Base-by-base conservation (phyloP, 2,888 invertebrate species). In the Trachelus troglodyta region DNA sequence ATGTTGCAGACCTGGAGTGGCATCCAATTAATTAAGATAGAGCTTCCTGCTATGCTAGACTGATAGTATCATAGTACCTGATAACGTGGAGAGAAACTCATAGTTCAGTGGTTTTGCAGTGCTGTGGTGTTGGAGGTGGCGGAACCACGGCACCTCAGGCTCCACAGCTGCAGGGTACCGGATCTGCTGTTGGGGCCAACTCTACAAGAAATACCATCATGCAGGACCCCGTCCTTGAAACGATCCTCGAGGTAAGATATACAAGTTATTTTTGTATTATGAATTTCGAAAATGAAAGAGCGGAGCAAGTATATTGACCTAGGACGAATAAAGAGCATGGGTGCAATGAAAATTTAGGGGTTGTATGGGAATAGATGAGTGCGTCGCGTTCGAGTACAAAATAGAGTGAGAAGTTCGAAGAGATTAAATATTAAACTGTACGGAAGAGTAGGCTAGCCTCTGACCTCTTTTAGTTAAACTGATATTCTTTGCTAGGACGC, bases 121-220 rank as follows among this genome's bases (percentile, higher is more conserved):
- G 91, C 90, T 91, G 91, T 89, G 91, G 91, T 86, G 90, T 90
- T 89, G 89, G 91, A 89, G 91, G 91, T 91, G 91, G 90, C 90
- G 90, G 89, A 88, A 89, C 90, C 86, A 90, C 91, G 90, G 90
- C 89, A 88, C 88, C 90, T 87, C 91, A 89, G 87, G 89, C 87
- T 87, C 87, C 88, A 87, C 90, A 88, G 87, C 89, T 89, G 86
- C 88, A 89, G 89, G 91, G 87, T 86, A 88, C 86, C 87, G 88
- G 90, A 88, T 87, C 85, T 86, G 88, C 88, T 87, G 86, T 89
- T 85, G 90, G 89, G 84, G 85, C 85, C 86, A 85, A 84, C 87
- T 87, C 90, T 85, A 86, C 87, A 80, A 89, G 87, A 84, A 86
- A 85, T 87, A 86, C 86, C 87, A 90, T 86, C 85, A 91, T 91